A percentile compares a stretch with the other conserved stretches of the same genome.
Conservation (phyloP, 2,888 invertebrate species). For the Dolichopus griseipennis region DNA sequence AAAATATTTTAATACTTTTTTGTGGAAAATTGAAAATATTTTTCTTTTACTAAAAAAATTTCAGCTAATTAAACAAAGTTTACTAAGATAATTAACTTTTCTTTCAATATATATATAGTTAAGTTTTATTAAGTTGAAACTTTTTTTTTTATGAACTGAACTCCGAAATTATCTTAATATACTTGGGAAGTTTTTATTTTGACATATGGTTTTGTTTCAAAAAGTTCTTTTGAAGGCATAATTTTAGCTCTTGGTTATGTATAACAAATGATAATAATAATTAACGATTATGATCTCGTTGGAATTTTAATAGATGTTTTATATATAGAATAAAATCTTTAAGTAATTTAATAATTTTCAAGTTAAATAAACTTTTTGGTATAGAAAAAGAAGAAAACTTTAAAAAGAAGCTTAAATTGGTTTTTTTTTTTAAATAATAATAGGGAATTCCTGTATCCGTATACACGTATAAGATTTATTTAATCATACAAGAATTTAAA, state of each 20-base stretch:
- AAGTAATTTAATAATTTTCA: background rate
- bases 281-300: background rate
- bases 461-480: too few species aligned
- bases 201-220: background rate
- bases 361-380: too few species aligned
- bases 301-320: background rate
- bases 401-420: too few species aligned
- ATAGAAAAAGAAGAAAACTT: too few species aligned
- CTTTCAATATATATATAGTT: background rate
- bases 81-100: slow-evolving; percentile 1
- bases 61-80: slow-evolving; percentile 1
- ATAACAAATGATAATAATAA: background rate
- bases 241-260: background rate
- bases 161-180: too few species aligned
- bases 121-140: background rate
- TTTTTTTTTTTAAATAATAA: too few species aligned
- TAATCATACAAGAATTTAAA: too few species aligned
- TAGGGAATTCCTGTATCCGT: too few species aligned
- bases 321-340: background rate
- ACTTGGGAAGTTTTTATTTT: too few species aligned
- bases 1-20: background rate
- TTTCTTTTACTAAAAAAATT: background rate
- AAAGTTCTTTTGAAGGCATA: background rate
- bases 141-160: background rate
- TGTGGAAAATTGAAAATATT: background rate